Conservation (phyloP, 2,888 invertebrate genomes). For the Drosophila setosimentum region DNA sequence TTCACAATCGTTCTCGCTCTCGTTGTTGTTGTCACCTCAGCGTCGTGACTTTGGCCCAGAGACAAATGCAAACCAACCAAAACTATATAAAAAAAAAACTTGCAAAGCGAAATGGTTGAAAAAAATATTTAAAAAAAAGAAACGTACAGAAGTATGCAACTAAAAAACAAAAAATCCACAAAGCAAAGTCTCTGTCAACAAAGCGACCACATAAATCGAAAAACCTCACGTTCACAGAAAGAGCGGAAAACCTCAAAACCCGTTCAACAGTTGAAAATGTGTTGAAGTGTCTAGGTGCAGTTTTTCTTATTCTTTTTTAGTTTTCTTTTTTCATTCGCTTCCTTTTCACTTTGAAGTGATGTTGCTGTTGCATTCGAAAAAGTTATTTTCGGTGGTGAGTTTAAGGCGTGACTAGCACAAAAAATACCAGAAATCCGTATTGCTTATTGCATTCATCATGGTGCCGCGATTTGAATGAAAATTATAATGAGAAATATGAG, state of each 20-base stretch:
- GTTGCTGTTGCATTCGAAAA: conserved; percentile 15
- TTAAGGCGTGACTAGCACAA: not conserved
- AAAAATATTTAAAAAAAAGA: conserved; percentile 6
- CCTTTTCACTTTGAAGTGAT: conserved; percentile 30
- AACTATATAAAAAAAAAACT: conserved; percentile 9
- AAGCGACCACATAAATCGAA: conserved; percentile 52
- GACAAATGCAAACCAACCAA: conserved; percentile 33
- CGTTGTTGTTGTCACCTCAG: conserved; percentile 35
- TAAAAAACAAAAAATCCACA: conserved; percentile 50
- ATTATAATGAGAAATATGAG: not conserved
- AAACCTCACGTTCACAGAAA: conserved; percentile 12
- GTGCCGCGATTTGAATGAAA: not conserved
- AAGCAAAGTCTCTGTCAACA: conserved; percentile 51
- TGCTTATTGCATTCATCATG: conserved; percentile 4
- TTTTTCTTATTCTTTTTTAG: not conserved
- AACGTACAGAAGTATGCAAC: conserved; percentile 48
- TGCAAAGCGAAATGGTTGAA: not conserved
- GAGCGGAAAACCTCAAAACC: conserved; percentile 22
- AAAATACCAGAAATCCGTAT: not conserved
- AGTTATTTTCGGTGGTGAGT: not conserved
- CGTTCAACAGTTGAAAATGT: conserved; percentile 47
- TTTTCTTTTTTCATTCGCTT: conserved; percentile 2
- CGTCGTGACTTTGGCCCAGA: conserved; percentile 56
- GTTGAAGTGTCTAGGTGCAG: conserved; percentile 44
- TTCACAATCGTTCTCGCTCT: conserved; percentile 1